These are phyloP conservation scores for Ophiothrix spiculata DNA, from an alignment of 35 echinoderm and acorn worm species.

Conservation along the genomic window DNA sequence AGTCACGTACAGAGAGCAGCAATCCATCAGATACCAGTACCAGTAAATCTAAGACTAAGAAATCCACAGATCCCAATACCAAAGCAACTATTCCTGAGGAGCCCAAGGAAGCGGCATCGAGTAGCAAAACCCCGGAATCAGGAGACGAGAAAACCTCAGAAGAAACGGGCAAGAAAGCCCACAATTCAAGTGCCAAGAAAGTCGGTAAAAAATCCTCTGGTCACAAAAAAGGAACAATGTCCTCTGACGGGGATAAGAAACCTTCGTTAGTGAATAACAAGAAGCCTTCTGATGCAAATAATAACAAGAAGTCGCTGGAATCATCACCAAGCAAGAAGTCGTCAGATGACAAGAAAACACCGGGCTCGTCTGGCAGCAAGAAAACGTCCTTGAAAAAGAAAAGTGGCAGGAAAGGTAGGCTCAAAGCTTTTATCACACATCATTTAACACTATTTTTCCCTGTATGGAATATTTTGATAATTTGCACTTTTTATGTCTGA, in stretches of 20 bases:
- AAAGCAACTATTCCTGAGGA: background rate
- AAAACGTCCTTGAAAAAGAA: too few relatives aligned
- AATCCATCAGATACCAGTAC: background rate
- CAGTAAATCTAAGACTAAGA: conserved; percentile 10
- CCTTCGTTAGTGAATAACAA: background rate
- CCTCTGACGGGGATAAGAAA: background rate
- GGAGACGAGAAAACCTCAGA: background rate
- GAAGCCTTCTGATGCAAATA: background rate
- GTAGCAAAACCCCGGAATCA: conserved; percentile 8
- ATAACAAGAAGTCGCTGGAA: background rate
- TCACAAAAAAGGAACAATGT: background rate
- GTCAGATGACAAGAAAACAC: background rate
- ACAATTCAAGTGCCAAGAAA: background rate
- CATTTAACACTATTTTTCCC: too few relatives aligned
- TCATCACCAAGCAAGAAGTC: background rate
- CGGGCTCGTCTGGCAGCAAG: too few relatives aligned
- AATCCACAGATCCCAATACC: background rate
- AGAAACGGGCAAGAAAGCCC: background rate
- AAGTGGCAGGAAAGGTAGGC: too few relatives aligned
- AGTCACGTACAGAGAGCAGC: background rate
- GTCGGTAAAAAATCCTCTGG: background rate
- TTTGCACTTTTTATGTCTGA: too few relatives aligned
- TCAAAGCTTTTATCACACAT: too few relatives aligned
- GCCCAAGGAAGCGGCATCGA: conserved; percentile 5
- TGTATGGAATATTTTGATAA: too few relatives aligned